Conservation (phyloP, 2,888 invertebrate species). For the Punctoribates punctum region DNA sequence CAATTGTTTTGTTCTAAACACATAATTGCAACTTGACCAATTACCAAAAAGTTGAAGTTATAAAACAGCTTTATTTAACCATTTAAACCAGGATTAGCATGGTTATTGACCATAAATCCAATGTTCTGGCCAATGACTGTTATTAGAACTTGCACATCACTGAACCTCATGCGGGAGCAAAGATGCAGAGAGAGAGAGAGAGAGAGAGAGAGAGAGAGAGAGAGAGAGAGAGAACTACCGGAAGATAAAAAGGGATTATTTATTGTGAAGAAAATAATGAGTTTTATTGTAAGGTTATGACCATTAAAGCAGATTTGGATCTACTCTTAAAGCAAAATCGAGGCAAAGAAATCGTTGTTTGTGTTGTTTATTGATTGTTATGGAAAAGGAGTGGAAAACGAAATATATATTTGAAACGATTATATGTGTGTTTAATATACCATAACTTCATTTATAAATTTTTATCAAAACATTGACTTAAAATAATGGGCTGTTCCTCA, state of each 20-base stretch:
- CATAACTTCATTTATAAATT: conserved; percentile 27
- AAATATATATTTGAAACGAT: conserved; percentile 12
- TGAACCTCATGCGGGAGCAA: too few species aligned
- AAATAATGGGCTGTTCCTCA: background rate
- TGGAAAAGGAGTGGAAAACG: background rate
- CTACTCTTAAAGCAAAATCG: background rate
- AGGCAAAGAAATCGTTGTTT: background rate
- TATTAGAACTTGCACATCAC: too few species aligned
- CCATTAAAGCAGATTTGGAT: conserved; percentile 25
- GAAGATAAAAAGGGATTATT: conserved; percentile 13
- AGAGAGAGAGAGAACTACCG: background rate
- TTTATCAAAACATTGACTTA: conserved; percentile 20
- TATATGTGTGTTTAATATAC: conserved; percentile 23
- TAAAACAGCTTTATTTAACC: too few species aligned
- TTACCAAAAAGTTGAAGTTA: too few species aligned
- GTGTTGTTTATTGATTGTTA: background rate
- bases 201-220: background rate
- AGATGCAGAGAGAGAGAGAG: background rate
- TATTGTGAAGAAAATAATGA: conserved; percentile 17
- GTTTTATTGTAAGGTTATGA: conserved; percentile 18
- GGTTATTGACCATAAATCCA: too few species aligned
- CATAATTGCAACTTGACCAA: too few species aligned
- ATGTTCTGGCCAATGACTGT: too few species aligned
- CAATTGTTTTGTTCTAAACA: too few species aligned
- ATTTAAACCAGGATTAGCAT: too few species aligned